Percentiles rank a stretch among this genome's conserved stretches.
Conservation (phyloP, 37 sponge, comb jelly and placozoan species). For the Spongilla lacustris region DNA sequence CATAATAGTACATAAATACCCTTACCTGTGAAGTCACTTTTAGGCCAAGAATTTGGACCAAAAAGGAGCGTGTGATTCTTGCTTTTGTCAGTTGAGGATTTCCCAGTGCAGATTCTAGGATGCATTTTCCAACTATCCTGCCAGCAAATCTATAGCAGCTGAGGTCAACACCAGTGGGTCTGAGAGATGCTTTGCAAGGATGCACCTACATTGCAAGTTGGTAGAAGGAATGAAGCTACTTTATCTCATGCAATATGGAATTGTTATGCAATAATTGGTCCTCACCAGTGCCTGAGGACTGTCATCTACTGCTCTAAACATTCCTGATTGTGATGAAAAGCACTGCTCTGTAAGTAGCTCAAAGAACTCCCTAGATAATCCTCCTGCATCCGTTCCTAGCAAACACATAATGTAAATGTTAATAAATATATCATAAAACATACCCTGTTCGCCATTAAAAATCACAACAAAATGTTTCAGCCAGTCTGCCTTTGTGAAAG, state of each 20-base stretch:
- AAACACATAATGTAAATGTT: neutral
- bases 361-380: constrained; percentile 86
- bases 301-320: constrained; percentile 72
- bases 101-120: constrained; percentile 85
- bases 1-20: neutral
- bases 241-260: too few relatives aligned
- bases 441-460: constrained; percentile 83
- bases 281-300: constrained; percentile 71
- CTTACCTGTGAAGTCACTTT: constrained; percentile 76
- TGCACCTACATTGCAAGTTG: constrained; percentile 66
- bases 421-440: neutral
- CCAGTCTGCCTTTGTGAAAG: constrained; percentile 68
- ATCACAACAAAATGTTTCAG: constrained; percentile 52
- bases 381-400: constrained; percentile 88
- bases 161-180: constrained; percentile 35
- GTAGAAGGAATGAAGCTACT: too few relatives aligned
- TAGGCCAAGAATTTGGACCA: constrained; percentile 93
- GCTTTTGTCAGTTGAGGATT: constrained; percentile 80
- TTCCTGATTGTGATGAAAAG: constrained; percentile 63
- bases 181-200: constrained; percentile 38
- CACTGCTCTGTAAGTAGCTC: constrained; percentile 55
- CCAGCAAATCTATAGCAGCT: constrained; percentile 87
- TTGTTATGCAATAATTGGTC: neutral
- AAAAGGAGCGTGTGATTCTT: constrained; percentile 86
- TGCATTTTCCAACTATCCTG: constrained; percentile 89